phyloP scores from a whole-genome alignment of 1,140 invertebrate genomes.

The Magallana ariakensis region DNA sequence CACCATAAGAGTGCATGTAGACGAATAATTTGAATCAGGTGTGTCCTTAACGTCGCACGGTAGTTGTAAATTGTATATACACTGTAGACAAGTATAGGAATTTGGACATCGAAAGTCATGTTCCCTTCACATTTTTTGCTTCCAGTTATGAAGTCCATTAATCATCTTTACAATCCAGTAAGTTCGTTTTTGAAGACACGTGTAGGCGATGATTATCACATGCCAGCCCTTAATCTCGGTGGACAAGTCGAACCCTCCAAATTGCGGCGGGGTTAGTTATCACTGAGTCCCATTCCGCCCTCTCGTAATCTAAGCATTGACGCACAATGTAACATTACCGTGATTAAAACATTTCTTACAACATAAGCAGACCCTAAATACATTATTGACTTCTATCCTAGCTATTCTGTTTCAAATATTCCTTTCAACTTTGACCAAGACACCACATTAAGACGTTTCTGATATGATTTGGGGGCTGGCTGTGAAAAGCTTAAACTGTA shows the following conservation, averaged over 20 bases:
- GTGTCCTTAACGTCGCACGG: too few species aligned
- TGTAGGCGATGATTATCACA: constrained; percentile 1
- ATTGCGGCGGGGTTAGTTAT: neutral
- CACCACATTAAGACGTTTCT: constrained; percentile 30
- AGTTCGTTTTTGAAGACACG: neutral
- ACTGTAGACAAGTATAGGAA: too few species aligned
- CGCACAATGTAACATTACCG: neutral
- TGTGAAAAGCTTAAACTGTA: neutral
- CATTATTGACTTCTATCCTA: constrained; percentile 4
- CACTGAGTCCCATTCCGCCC: neutral
- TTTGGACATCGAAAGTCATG: too few species aligned
- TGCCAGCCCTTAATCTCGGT: neutral
- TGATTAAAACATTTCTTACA: constrained; percentile 11
- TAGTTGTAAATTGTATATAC: too few species aligned
- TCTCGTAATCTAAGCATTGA: neutral
- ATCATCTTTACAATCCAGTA: neutral
- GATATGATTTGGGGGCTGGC: constrained; percentile 8
- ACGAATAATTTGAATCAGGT: too few species aligned
- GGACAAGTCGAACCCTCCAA: neutral
- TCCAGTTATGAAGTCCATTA: neutral
- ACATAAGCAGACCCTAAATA: neutral
- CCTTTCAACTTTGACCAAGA: constrained; percentile 16
- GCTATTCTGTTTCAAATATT: constrained; percentile 33
- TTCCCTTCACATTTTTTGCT: too few species aligned
- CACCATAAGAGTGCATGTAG: too few species aligned